Conservation (phyloP, 2,113 vertebrate species). For the Archilochus colubris region DNA sequence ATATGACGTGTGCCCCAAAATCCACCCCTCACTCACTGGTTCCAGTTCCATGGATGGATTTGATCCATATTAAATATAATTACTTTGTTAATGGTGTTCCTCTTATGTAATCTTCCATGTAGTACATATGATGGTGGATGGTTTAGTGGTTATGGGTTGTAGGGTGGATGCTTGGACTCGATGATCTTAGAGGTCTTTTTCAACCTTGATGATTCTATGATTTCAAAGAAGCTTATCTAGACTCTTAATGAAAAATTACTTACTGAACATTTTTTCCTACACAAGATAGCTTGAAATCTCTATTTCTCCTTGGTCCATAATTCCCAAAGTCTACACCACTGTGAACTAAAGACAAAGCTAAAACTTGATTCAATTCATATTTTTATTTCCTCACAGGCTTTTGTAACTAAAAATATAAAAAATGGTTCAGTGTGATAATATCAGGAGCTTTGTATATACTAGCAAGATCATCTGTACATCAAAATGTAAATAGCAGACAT, state of each 20-base stretch:
- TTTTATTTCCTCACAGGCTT: background rate
- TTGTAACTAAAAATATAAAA: background rate
- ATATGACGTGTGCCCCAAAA: background rate
- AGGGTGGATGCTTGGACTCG: too few relatives aligned
- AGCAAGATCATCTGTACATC: background rate
- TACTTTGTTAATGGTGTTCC: background rate
- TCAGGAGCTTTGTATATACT: background rate
- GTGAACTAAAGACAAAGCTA: background rate
- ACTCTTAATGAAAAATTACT: background rate
- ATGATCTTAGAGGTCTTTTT: too few relatives aligned
- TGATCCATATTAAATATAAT: background rate
- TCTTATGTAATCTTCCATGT: background rate
- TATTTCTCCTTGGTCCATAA: background rate
- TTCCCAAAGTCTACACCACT: background rate
- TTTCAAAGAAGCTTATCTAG: background rate
- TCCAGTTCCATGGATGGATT: background rate
- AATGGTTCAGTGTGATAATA: background rate
- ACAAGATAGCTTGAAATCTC: rapidly evolving
- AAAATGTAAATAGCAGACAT: background rate
- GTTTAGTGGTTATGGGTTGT: too few relatives aligned
- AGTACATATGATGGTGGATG: too few relatives aligned
- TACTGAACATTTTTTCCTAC: background rate
- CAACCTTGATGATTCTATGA: too few relatives aligned
- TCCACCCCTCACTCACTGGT: background rate
- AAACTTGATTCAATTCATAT: background rate